Percentiles rank a stretch among this genome's conserved stretches.
phyloP scores from a whole-genome alignment of 2,113 vertebrate genomes.

The Dissostichus mawsoni region DNA sequence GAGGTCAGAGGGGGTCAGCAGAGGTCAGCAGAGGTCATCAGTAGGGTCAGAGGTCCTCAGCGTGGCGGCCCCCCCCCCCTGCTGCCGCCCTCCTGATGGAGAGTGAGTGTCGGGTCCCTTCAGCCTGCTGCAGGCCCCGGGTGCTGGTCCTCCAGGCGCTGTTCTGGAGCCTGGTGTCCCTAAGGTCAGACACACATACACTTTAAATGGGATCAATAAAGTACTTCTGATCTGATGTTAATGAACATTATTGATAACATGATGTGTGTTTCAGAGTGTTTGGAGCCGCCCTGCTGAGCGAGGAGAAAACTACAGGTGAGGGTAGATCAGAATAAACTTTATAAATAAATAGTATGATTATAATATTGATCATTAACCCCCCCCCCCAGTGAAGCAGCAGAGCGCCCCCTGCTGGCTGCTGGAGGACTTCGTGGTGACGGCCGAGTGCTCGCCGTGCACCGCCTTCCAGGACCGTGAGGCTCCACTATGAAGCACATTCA shows the following conservation, averaged over 20 bases:
- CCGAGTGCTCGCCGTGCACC: constrained; percentile 52
- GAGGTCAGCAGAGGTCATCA: no score
- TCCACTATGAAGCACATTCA: no score
- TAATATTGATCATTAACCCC: no score
- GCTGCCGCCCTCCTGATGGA: constrained; percentile 69
- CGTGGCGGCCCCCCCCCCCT: constrained; percentile 40
- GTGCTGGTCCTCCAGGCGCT: constrained; percentile 69
- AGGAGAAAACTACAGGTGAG: constrained; percentile 65
- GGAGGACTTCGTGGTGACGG: constrained; percentile 73
- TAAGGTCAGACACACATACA: constrained; percentile 47
- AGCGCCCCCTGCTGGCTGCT: constrained; percentile 75
- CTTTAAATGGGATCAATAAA: no score
- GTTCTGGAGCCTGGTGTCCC: constrained; percentile 74
- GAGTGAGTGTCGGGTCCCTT: constrained; percentile 67
- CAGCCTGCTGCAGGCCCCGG: constrained; percentile 72
- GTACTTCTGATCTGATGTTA: no score
- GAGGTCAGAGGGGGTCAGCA: no score
- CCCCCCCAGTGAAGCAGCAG: no score
- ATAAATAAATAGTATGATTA: no score
- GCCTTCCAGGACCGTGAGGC: constrained; percentile 65
- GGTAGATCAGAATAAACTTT: not conserved
- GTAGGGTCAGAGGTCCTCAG: not conserved
- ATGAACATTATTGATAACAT: no score
- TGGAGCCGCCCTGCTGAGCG: constrained; percentile 64
- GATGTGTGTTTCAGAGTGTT: constrained; percentile 70